Evolutionary conservation across 2,797 vertebrate genomes (phyloP).

Genomic region (Kryptopterus vitreolus): DNA sequence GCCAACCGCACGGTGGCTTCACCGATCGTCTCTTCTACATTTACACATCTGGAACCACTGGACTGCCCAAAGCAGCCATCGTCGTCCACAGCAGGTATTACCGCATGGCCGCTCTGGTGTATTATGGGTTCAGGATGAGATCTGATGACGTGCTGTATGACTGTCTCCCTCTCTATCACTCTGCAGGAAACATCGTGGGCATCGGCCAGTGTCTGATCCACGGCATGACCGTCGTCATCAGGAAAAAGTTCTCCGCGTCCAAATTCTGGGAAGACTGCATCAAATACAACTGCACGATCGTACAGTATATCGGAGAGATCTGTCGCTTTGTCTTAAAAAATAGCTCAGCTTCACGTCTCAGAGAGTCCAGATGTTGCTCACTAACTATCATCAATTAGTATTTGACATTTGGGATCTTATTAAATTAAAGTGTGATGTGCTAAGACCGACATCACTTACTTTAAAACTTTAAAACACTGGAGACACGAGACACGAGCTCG

Average conservation of each 20-base stretch:
- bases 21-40: constrained; percentile 97
- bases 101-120: constrained; percentile 93
- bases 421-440: neutral
- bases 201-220: constrained; percentile 92
- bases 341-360: neutral
- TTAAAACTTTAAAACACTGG: neutral
- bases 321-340: neutral
- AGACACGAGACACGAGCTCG: neutral
- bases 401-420: neutral
- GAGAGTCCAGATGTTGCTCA: neutral
- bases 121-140: constrained; percentile 90
- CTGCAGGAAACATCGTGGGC: constrained; percentile 98
- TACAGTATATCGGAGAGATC: too few species aligned
- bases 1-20: constrained; percentile 81
- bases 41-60: constrained; percentile 96
- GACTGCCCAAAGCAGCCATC: constrained; percentile 96
- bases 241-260: constrained; percentile 94
- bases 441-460: constrained; percentile 8
- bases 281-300: constrained; percentile 97
- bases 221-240: constrained; percentile 93
- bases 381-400: neutral
- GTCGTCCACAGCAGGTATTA: constrained; percentile 98
- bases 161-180: constrained; percentile 97
- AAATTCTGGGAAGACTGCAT: constrained; percentile 97
- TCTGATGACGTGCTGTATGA: constrained; percentile 87